Conservation (phyloP, 2,888 invertebrate genomes). For the Ptychoptera albimana region DNA sequence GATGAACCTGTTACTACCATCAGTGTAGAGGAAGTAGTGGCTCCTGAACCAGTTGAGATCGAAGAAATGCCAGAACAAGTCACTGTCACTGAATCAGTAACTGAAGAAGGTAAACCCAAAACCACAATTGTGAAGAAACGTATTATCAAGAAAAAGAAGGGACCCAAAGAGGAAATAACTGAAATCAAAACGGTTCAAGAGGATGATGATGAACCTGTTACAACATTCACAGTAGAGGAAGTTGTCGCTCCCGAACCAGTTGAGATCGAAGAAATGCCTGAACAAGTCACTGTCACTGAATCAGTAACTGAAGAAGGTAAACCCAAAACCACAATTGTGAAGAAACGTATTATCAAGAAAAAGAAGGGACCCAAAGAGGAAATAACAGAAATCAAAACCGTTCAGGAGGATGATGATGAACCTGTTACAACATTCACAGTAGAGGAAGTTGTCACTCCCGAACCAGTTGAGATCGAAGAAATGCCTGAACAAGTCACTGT, state of each 20-base stretch:
- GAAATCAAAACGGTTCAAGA: conserved; percentile 26
- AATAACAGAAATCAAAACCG: conserved; percentile 19
- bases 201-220: conserved; percentile 25
- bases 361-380: conserved; percentile 22
- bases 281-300: conserved; percentile 20
- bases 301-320: conserved; percentile 21
- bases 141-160: conserved; percentile 23
- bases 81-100: conserved; percentile 6
- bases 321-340: conserved; percentile 18
- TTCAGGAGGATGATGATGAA: conserved; percentile 17
- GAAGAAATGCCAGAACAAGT: conserved; percentile 17
- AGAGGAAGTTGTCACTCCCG: conserved; percentile 12
- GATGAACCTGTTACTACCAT: conserved; percentile 20
- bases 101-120: conserved; percentile 15
- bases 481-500: conserved; percentile 23
- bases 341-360: conserved; percentile 23
- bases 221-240: conserved; percentile 19
- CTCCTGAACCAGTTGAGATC: conserved; percentile 9
- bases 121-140: conserved; percentile 19
- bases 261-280: conserved; percentile 17
- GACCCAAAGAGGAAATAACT: conserved; percentile 24
- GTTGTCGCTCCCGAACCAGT: conserved; percentile 14
- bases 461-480: conserved; percentile 17
- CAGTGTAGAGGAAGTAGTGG: conserved; percentile 14
- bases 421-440: conserved; percentile 21